Evolutionary conservation across 2,888 invertebrate species (phyloP).

Genomic region (Drosophila prolongata): DNA sequence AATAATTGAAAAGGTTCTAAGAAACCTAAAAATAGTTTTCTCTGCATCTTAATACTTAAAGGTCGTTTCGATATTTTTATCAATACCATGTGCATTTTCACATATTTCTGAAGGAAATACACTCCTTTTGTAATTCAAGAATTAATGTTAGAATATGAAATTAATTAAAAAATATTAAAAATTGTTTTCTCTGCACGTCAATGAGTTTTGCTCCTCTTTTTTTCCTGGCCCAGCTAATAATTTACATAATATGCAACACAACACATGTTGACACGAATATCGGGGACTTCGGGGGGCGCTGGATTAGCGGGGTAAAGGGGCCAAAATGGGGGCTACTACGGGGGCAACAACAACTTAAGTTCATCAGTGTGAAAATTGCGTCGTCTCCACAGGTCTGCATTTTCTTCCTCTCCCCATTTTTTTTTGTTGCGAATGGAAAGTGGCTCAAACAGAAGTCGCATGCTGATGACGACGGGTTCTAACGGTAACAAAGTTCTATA

Average conservation of each 20-base stretch:
- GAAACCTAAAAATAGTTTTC: no score
- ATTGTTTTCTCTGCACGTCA: conserved; percentile 7
- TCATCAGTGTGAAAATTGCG: conserved; percentile 48
- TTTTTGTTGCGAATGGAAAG: conserved; percentile 16
- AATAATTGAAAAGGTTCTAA: no score
- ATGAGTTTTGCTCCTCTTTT: conserved; percentile 22
- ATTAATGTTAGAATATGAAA: no score
- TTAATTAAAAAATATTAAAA: not conserved
- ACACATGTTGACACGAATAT: conserved; percentile 73
- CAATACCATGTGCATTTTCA: no score
- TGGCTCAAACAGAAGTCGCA: conserved; percentile 28
- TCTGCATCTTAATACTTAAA: no score
- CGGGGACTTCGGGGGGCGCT: conserved; percentile 19
- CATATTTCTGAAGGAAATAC: no score
- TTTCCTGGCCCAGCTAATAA: conserved; percentile 66
- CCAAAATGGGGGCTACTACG: conserved; percentile 16
- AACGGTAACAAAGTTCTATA: conserved; percentile 23
- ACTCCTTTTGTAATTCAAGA: no score
- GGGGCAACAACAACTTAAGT: conserved; percentile 16
- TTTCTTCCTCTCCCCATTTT: not conserved
- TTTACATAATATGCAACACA: conserved; percentile 74
- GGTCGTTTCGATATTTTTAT: no score
- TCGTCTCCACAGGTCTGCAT: conserved; percentile 10
- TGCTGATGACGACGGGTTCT: conserved; percentile 25
- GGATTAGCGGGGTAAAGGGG: conserved; percentile 1